Conservation (phyloP, 2,888 invertebrate genomes). For the Machimus atricapillus region DNA sequence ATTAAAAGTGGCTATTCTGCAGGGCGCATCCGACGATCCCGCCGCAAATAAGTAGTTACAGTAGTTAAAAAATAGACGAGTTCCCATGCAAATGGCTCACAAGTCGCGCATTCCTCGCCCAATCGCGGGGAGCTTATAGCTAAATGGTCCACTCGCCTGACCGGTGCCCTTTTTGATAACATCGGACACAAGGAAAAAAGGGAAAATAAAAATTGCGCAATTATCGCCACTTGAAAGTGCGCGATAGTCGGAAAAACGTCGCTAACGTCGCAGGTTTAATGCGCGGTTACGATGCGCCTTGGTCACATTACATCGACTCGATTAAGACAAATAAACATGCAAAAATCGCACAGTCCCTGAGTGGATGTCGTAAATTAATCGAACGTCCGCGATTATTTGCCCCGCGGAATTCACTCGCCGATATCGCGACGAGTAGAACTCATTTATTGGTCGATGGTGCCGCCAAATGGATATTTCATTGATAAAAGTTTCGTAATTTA, state of each 20-base stretch:
- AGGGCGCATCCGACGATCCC: neutral
- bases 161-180: neutral
- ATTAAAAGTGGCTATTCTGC: neutral
- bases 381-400: neutral
- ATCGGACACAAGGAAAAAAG: neutral
- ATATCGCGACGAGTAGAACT: neutral
- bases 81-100: neutral
- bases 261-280: neutral
- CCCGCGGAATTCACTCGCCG: neutral
- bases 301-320: neutral
- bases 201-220: neutral
- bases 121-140: neutral
- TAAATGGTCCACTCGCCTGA: neutral
- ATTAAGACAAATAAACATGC: neutral
- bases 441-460: neutral
- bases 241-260: neutral
- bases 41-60: neutral
- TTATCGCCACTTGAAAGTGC: neutral
- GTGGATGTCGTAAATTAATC: slow-evolving; percentile 1
- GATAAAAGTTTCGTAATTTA: slow-evolving; percentile 17
- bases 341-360: neutral
- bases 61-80: neutral
- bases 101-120: neutral
- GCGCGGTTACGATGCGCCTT: neutral
- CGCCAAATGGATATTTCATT: slow-evolving; percentile 14